phyloP scores from a whole-genome alignment of 2,113 vertebrate genomes.

The Vombatus ursinus region DNA sequence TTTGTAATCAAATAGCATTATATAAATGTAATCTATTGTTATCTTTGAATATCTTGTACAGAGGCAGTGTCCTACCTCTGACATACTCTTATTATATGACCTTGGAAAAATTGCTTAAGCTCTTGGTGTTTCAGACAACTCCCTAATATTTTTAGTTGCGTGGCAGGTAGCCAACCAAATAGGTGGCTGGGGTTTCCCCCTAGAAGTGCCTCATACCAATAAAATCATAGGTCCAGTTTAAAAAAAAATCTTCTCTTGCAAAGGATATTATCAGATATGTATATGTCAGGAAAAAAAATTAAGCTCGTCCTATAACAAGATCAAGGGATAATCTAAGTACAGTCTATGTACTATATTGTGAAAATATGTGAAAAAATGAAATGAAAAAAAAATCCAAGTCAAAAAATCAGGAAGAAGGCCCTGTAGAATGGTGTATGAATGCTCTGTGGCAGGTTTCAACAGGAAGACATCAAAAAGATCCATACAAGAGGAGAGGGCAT shows the following conservation, averaged over 20 bases:
- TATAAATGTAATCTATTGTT: not conserved
- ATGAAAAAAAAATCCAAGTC: not conserved
- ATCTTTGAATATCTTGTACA: not conserved
- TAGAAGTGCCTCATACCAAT: not conserved
- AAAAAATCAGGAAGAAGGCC: not conserved
- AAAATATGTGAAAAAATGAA: no score
- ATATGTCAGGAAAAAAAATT: not conserved
- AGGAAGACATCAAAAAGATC: not conserved
- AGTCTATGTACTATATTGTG: no score
- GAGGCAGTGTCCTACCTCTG: not conserved
- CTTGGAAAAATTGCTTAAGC: not conserved
- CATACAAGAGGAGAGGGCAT: not conserved
- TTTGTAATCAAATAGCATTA: not conserved
- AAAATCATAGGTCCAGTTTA: not conserved
- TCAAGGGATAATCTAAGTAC: not conserved
- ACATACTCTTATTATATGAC: not conserved
- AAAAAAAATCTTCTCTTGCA: not conserved
- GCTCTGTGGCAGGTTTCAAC: not conserved
- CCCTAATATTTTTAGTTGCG: not conserved
- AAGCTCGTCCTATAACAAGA: not conserved
- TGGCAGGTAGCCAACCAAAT: not conserved
- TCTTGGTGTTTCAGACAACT: not conserved
- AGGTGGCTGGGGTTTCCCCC: not conserved
- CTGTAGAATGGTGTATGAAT: not conserved
- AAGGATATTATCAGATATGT: not conserved